Percentiles rank a stretch among this genome's conserved stretches.
These are phyloP conservation scores for Trachelus stipa DNA, from an alignment of 2,888 invertebrate species.

Conservation along the genomic window DNA sequence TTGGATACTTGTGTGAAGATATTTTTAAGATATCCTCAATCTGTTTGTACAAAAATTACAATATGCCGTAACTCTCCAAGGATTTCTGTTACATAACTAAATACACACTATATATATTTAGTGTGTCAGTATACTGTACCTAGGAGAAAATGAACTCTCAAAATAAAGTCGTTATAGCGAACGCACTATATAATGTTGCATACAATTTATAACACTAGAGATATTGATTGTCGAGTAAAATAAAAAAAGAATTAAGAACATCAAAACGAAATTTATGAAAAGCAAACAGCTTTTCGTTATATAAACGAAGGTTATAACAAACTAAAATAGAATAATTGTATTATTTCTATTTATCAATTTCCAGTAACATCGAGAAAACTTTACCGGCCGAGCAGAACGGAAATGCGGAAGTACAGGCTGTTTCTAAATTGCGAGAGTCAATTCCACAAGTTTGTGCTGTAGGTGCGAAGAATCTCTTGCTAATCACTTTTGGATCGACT, in stretches of 20 bases:
- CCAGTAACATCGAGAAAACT: conserved; percentile 42
- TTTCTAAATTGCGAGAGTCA: conserved; percentile 65
- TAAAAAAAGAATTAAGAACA: not conserved
- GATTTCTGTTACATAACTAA: not conserved
- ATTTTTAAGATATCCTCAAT: too few relatives aligned
- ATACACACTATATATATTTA: not conserved
- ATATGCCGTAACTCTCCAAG: not conserved
- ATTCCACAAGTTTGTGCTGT: conserved; percentile 83
- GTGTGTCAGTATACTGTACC: not conserved
- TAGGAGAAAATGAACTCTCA: too few relatives aligned
- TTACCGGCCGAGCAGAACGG: conserved; percentile 38
- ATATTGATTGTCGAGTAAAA: not conserved
- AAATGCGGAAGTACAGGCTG: conserved; percentile 29
- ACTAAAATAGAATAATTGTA: not conserved
- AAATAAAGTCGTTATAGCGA: not conserved
- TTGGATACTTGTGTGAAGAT: too few relatives aligned
- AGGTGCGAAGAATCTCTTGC: conserved; percentile 81
- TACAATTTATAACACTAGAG: not conserved
- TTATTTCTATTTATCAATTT: not conserved
- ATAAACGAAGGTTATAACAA: not conserved
- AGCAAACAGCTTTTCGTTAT: not conserved
- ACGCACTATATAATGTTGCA: not conserved
- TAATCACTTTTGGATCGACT: conserved; percentile 83
- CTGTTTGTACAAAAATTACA: not conserved
- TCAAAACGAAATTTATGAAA: not conserved